A percentile compares a stretch with the other conserved stretches of the same genome.
Evolutionary conservation across 37 sponge, comb jelly and placozoan genomes (phyloP).

Genomic region (Trichoplax adhaerens): DNA sequence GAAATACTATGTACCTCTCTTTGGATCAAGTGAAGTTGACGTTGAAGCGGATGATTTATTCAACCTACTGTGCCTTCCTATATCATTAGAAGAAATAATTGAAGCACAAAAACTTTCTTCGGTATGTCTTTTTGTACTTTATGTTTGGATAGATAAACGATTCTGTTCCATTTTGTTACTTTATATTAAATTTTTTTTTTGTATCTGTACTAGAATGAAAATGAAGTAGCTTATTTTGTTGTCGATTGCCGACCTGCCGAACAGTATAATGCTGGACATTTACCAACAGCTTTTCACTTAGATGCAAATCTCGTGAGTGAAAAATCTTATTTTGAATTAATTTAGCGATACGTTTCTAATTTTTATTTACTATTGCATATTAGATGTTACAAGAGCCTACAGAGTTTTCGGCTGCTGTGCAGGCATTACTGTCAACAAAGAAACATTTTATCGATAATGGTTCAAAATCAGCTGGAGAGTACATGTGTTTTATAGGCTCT

Average conservation of each 20-base stretch:
- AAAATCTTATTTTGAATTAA: background rate
- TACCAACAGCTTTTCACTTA: constrained; percentile 40
- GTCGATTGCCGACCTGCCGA: constrained; percentile 79
- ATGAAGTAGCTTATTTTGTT: constrained; percentile 40
- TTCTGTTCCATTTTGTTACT: no score
- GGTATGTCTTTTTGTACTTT: no score
- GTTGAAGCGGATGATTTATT: no score
- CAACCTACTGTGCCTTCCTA: constrained; percentile 50
- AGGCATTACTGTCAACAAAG: no score
- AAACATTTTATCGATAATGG: no score
- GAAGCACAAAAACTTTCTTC: background rate
- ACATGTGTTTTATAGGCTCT: constrained; percentile 78
- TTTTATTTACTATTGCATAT: background rate
- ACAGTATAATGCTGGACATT: constrained; percentile 68
- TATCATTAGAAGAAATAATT: constrained; percentile 51
- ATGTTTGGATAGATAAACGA: no score
- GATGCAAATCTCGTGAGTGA: constrained; percentile 60
- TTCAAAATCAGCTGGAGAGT: constrained; percentile 20
- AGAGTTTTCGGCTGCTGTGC: constrained; percentile 22
- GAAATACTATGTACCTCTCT: no score
- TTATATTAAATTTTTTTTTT: no score
- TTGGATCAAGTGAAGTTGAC: no score
- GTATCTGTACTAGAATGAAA: background rate
- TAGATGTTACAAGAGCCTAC: background rate
- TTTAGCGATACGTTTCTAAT: constrained; percentile 3